Conservation (phyloP, 2,797 vertebrate species). For the Muscicapa striata region DNA sequence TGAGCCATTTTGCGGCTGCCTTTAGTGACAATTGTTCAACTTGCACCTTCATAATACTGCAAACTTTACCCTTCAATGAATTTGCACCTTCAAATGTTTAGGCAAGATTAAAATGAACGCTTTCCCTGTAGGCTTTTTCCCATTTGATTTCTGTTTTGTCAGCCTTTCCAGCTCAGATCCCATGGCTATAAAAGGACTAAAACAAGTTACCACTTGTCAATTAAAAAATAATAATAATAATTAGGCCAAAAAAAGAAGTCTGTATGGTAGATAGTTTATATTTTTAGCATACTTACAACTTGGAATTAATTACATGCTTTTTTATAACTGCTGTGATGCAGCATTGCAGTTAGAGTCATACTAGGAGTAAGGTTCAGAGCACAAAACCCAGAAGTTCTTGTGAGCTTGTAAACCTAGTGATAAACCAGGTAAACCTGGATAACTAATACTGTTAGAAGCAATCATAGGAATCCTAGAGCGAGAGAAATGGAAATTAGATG, state of each 20-base stretch:
- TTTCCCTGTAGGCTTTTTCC: not conserved
- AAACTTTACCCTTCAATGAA: not conserved
- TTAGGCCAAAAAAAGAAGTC: not conserved
- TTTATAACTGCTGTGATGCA: not conserved
- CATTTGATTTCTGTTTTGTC: not conserved
- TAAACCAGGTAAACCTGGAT: not conserved
- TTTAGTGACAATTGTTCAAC: not conserved
- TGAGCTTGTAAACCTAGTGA: not conserved
- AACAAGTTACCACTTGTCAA: not conserved
- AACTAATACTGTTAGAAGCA: not conserved
- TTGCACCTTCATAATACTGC: not conserved
- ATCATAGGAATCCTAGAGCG: not conserved
- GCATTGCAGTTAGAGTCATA: not conserved
- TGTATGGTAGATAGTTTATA: not conserved
- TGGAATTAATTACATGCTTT: not conserved
- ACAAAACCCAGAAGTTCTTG: not conserved
- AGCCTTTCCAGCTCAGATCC: not conserved
- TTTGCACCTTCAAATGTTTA: not conserved
- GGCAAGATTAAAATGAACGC: not conserved
- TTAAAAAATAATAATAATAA: not conserved
- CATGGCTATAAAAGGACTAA: not conserved
- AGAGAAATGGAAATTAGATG: not conserved
- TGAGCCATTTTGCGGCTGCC: not conserved
- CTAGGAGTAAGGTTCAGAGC: not conserved
- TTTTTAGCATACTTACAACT: not conserved